Evolutionary conservation across 2,113 vertebrate species (phyloP).

Genomic region (Entomyzon cyanotis): DNA sequence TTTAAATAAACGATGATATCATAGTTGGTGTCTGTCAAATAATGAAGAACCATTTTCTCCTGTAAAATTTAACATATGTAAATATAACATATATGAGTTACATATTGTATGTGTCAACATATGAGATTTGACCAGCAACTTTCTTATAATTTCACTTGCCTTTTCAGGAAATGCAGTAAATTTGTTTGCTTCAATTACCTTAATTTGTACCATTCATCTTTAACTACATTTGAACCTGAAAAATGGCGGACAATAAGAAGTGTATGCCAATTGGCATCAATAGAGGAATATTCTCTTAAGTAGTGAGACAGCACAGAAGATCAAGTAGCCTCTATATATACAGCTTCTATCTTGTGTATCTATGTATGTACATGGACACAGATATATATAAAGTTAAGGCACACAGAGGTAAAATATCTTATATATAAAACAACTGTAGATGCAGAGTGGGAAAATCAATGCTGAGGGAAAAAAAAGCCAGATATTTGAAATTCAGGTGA

Average conservation of each 20-base stretch:
- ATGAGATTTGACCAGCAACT: neutral
- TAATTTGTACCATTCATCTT: neutral
- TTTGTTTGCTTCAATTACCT: neutral
- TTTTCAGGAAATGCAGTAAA: neutral
- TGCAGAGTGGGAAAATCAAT: neutral
- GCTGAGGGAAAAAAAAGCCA: neutral
- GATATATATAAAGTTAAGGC: neutral
- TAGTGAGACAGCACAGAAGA: neutral
- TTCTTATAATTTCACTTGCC: neutral
- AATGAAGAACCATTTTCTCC: neutral
- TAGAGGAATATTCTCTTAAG: neutral
- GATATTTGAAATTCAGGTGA: neutral
- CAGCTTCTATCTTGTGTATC: neutral
- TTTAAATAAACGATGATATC: neutral
- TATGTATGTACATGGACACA: neutral
- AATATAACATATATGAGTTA: neutral
- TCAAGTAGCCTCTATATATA: neutral
- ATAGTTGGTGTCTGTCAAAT: neutral
- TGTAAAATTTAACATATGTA: neutral
- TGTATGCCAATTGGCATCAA: accelerated
- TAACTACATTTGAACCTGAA: neutral
- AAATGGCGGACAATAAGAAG: neutral
- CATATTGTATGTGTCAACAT: neutral
- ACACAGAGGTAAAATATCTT: neutral
- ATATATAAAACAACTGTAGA: neutral